phyloP scores from a whole-genome alignment of 2,797 vertebrate species.

The Moxostoma hubbsi region DNA sequence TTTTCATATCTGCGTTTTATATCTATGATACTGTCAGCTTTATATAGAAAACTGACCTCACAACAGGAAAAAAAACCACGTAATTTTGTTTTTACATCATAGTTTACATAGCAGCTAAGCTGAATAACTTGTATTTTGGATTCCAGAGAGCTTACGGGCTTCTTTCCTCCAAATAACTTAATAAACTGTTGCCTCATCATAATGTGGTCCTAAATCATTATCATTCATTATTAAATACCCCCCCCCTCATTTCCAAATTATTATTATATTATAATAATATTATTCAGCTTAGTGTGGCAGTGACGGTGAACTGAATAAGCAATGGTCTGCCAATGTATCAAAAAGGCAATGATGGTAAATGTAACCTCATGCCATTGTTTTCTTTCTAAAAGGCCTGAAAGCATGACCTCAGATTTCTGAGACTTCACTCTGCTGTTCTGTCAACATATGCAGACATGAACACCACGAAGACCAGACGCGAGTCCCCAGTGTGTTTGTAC shows the following conservation, averaged over 20 bases:
- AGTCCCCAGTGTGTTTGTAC: slow-evolving; percentile 63
- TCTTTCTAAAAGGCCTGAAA: slow-evolving; percentile 77
- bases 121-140: background rate
- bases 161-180: background rate
- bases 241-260: too few species aligned
- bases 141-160: background rate
- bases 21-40: too few species aligned
- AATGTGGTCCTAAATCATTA: background rate
- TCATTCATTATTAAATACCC: background rate
- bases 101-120: too few species aligned
- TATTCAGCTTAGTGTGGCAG: slow-evolving; percentile 59
- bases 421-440: slow-evolving; percentile 60
- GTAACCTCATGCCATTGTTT: slow-evolving; percentile 75
- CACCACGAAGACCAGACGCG: slow-evolving; percentile 55
- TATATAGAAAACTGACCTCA: too few species aligned
- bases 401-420: slow-evolving; percentile 63
- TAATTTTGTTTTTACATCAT: background rate
- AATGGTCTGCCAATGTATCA: slow-evolving; percentile 66
- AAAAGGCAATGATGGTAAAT: slow-evolving; percentile 73
- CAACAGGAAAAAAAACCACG: too few species aligned
- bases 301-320: slow-evolving; percentile 72
- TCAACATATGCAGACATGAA: slow-evolving; percentile 45
- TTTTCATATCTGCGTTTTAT: too few species aligned
- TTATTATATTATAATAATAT: slow-evolving; percentile 18
- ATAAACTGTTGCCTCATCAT: background rate